Percentiles rank a stretch among this genome's conserved stretches.
Conservation (phyloP, 1,140 invertebrate genomes). For the Dendroctonus valens region DNA sequence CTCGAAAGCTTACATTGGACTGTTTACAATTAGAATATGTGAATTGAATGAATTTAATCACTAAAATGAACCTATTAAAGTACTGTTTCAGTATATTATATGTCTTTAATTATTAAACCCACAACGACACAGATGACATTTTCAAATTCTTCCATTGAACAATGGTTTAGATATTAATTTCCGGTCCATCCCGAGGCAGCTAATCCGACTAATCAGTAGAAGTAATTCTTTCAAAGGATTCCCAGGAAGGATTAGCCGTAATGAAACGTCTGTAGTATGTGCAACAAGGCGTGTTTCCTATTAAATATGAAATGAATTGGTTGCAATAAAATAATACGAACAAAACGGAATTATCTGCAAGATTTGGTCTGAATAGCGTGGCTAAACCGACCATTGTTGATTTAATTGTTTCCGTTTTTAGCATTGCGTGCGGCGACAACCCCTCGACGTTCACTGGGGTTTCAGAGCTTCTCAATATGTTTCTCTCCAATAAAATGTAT, state of each 20-base stretch:
- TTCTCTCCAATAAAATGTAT: neutral
- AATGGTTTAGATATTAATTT: too few species aligned
- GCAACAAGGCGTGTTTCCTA: constrained; percentile 42
- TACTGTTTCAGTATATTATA: too few species aligned
- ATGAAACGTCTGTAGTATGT: constrained; percentile 17
- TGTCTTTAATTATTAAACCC: too few species aligned
- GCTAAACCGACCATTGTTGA: constrained; percentile 51
- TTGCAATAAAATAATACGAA: constrained; percentile 42
- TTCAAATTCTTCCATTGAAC: too few species aligned
- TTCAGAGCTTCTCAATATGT: constrained; percentile 40
- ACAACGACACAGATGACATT: too few species aligned
- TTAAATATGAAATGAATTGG: constrained; percentile 47
- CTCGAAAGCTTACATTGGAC: too few species aligned
- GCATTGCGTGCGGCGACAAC: constrained; percentile 39
- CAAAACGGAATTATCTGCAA: constrained; percentile 51
- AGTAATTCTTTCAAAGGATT: constrained; percentile 10
- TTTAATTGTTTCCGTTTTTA: constrained; percentile 53
- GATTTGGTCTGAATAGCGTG: constrained; percentile 47
- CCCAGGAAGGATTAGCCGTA: constrained; percentile 8
- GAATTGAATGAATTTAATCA: too few species aligned
- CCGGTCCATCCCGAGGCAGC: too few species aligned
- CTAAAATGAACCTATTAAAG: too few species aligned
- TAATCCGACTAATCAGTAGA: too few species aligned
- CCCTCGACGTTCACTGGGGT: constrained; percentile 3
- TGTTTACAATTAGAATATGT: too few species aligned